Percentiles rank a stretch among this genome's conserved stretches.
Conservation (phyloP, 2,888 invertebrate species). For the Oscheius sp. region DNA sequence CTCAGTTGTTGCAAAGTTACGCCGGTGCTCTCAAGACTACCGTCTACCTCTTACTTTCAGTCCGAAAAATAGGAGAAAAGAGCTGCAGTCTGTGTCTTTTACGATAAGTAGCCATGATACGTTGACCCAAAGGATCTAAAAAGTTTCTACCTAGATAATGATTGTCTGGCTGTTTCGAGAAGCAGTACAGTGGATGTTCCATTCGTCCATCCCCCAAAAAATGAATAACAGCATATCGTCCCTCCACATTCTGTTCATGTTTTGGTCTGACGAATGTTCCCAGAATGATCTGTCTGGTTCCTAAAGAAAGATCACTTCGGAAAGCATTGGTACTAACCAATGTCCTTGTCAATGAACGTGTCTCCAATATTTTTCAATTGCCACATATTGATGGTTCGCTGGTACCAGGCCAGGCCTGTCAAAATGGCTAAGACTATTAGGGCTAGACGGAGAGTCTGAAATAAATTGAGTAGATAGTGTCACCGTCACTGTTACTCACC, state of each 20-base stretch:
- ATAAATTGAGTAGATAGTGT: neutral
- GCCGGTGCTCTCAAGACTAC: too few species aligned
- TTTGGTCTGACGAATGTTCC: conserved; percentile 67
- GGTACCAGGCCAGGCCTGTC: conserved; percentile 61
- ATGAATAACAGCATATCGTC: conserved; percentile 69
- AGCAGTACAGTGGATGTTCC: conserved; percentile 66
- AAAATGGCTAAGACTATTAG: conserved; percentile 56
- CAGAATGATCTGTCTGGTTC: conserved; percentile 65
- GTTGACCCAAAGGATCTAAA: neutral
- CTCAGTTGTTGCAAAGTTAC: too few species aligned
- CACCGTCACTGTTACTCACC: neutral
- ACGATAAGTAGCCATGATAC: neutral
- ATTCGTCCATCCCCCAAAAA: conserved; percentile 67
- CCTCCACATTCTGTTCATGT: conserved; percentile 67
- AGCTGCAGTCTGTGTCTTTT: too few species aligned
- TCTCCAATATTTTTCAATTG: conserved; percentile 71
- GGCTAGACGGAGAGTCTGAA: conserved; percentile 55
- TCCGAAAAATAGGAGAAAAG: too few species aligned
- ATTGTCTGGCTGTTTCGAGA: conserved; percentile 53
- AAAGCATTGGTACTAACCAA: conserved; percentile 43
- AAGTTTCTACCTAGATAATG: conserved; percentile 41
- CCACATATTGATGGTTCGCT: conserved; percentile 72
- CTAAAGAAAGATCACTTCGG: conserved; percentile 33
- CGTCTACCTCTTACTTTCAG: too few species aligned
- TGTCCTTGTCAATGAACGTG: conserved; percentile 64